Conservation (phyloP, 1,140 invertebrate species). For the Pteromalus puparum region DNA sequence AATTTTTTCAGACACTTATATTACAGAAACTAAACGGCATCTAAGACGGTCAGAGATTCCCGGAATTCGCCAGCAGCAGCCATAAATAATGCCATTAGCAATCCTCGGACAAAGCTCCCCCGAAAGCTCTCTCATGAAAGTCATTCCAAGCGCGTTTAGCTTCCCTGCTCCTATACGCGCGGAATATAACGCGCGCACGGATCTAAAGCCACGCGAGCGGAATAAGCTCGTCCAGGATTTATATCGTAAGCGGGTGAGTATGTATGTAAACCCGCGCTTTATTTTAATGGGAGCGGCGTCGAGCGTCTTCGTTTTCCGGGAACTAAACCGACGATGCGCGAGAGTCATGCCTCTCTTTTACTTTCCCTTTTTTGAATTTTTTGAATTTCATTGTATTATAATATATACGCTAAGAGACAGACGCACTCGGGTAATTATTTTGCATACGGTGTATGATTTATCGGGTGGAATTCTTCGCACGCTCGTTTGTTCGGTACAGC, state of each 20-base stretch:
- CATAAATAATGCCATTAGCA: conserved; percentile 1
- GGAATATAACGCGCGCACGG: background rate
- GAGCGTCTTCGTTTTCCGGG: conserved; percentile 24
- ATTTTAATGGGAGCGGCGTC: conserved; percentile 21
- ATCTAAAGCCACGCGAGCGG: background rate
- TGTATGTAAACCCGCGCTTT: background rate
- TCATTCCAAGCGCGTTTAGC: background rate
- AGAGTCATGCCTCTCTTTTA: background rate
- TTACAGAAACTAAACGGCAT: background rate
- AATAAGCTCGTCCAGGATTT: conserved; percentile 21
- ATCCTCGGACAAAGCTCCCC: background rate
- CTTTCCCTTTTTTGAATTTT: conserved; percentile 45
- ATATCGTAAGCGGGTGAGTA: background rate
- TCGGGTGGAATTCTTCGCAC: background rate
- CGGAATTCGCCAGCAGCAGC: background rate
- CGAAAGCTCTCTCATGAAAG: conserved; percentile 6
- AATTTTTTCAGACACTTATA: background rate
- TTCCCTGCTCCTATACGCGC: too few relatives aligned
- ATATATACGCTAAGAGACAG: too few relatives aligned
- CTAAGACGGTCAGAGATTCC: background rate
- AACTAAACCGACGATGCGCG: background rate
- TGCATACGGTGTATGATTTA: conserved; percentile 22
- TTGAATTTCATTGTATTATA: too few relatives aligned
- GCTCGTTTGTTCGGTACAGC: background rate
- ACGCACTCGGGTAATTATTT: conserved; percentile 8